Base-by-base conservation (phyloP, 1,140 invertebrate species). In the Camponotus vicinus region DNA sequence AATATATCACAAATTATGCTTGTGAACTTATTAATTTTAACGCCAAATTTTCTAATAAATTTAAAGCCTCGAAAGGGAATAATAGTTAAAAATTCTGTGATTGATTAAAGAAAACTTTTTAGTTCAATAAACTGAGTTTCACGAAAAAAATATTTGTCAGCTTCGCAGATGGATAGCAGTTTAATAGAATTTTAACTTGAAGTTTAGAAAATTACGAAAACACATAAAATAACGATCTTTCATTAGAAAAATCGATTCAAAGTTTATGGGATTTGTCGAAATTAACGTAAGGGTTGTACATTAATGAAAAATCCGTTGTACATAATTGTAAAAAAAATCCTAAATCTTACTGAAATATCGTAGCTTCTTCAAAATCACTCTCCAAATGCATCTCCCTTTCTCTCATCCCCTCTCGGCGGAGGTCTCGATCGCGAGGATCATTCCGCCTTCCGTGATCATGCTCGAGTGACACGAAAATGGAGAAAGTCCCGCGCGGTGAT, bases 391-490 rank as follows among this genome's bases (percentile, higher is more conserved):
- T 4, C 49, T 18, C 13, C 15, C 45, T 13, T 6, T 13, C 42
- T 13, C 45, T 13, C 11, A 3, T 49, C 45, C 45, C 11, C 13
- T 52, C 49, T 52, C 49, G 15, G 49, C 15, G 49, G 49, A 52
- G 18, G 15, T 18, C 49, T 18, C 49, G 49, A 52, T 52, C 49
- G 49, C 49, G 32, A 27, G 32, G 63, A n/a, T 52, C 42, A 40
- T 32, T 55, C 7, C 45, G n/a, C 18, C 37, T 42, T 61, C 52
- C 27, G n/a, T 27, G 77, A 52, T 69, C 52, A 27, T 18, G 40
- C 67, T 80, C 40, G 37, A 34, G 40, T 32, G 79, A 73, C 66
- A 57, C 45, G 55, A 61, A 83, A 83, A 37, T 83, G 45, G 55
- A 42, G 55, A 75, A 75, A 52, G 49, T 83, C 69, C 64, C 64